A percentile compares a stretch with the other conserved stretches of the same genome.
These are phyloP conservation scores for Gymnosoma rotundatum DNA, from an alignment of 2,888 invertebrate genomes.

Conservation along the genomic window DNA sequence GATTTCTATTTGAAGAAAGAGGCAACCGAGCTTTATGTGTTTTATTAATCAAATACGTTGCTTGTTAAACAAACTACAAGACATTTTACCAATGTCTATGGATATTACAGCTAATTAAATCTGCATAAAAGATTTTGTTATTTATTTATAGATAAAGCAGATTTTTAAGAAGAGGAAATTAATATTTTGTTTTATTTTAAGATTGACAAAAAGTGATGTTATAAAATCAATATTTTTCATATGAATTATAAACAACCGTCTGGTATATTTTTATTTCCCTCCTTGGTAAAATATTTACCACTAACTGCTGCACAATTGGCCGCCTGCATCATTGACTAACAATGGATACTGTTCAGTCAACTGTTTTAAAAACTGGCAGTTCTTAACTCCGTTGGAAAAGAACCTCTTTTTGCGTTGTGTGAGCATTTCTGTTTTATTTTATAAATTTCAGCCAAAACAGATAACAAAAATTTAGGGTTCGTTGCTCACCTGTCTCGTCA, in stretches of 20 bases:
- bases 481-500: constrained; percentile 64
- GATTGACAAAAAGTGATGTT: not conserved
- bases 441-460: constrained; percentile 33
- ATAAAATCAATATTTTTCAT: constrained; percentile 12
- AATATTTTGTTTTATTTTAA: not conserved
- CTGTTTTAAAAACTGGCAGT: not conserved
- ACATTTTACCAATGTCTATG: no score
- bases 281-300: not conserved
- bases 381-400: constrained; percentile 6
- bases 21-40: no score
- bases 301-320: not conserved
- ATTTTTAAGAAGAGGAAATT: not conserved
- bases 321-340: not conserved
- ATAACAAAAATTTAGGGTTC: constrained; percentile 44
- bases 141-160: not conserved
- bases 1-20: no score
- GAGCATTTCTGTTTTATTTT: not conserved
- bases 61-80: no score
- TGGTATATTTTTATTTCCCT: not conserved
- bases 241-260: constrained; percentile 1
- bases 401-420: not conserved
- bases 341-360: not conserved
- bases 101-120: no score
- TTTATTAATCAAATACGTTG: no score
- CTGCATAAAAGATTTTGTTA: not conserved